These are phyloP conservation scores for Parazoanthus swiftii DNA, from an alignment of 92 coral and sea anemone species.

Conservation along the genomic window DNA sequence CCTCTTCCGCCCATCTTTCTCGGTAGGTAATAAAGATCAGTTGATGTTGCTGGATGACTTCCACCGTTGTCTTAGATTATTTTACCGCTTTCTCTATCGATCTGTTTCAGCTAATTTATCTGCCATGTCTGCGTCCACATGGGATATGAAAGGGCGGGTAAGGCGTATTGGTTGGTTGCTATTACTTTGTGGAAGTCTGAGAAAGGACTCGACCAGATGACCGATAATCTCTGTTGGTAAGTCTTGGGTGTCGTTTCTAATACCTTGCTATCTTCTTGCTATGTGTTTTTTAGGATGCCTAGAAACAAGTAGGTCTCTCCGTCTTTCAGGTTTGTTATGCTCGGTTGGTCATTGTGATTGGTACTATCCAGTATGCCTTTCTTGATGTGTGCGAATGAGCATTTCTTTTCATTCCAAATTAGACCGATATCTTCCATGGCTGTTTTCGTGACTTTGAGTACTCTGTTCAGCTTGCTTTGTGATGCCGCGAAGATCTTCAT, in stretches of 20 bases:
- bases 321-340: slow-evolving; percentile 17
- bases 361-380: slow-evolving; percentile 21
- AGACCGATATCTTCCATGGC: slow-evolving; percentile 28
- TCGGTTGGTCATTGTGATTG: slow-evolving; percentile 15
- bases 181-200: slow-evolving; percentile 25
- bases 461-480: slow-evolving; percentile 11
- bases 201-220: slow-evolving; percentile 13
- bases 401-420: slow-evolving; percentile 26
- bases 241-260: slow-evolving; percentile 13
- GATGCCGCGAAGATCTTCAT: slow-evolving; percentile 5
- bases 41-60: slow-evolving; percentile 20
- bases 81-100: not conserved
- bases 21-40: slow-evolving; percentile 7
- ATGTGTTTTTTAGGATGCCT: slow-evolving; percentile 23
- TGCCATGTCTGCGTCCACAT: not conserved
- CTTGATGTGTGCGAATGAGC: slow-evolving; percentile 15
- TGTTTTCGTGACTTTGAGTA: slow-evolving; percentile 12
- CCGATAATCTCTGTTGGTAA: slow-evolving; percentile 30
- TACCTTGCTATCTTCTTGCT: slow-evolving; percentile 30
- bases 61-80: not conserved
- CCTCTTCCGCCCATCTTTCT: slow-evolving; percentile 25
- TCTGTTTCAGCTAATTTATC: slow-evolving; percentile 8
- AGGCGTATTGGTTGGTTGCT: slow-evolving; percentile 31
- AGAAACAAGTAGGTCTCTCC: slow-evolving; percentile 12
- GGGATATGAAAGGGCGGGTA: slow-evolving; percentile 26